Percentiles rank a stretch among this genome's conserved stretches.
These are phyloP conservation scores for Calidris pygmaea DNA, from an alignment of 2,113 vertebrate species.

Conservation along the genomic window DNA sequence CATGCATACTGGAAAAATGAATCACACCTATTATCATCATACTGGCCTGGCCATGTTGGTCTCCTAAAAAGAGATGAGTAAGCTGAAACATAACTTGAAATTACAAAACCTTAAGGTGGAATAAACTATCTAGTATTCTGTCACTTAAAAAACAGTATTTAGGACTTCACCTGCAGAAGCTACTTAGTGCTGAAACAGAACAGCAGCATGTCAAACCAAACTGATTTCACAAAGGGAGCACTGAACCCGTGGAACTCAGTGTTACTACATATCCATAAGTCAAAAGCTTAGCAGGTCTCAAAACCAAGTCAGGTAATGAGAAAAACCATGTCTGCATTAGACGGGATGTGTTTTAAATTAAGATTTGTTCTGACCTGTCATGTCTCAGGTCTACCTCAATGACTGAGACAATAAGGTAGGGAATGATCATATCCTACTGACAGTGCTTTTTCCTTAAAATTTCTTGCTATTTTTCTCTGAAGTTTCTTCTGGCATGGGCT, in stretches of 20 bases:
- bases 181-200: background rate
- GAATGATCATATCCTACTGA: background rate
- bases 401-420: background rate
- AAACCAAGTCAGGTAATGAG: background rate
- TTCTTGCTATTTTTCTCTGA: background rate
- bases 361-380: background rate
- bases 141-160: background rate
- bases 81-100: background rate
- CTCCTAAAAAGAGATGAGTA: background rate
- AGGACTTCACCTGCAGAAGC: background rate
- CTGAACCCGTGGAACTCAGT: background rate
- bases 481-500: background rate
- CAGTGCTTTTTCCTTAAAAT: background rate
- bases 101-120: background rate
- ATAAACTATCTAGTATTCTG: background rate
- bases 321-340: background rate
- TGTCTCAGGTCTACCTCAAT: background rate
- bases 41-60: background rate
- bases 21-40: background rate
- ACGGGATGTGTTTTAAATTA: background rate
- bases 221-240: background rate
- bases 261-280: background rate
- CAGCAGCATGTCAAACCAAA: background rate
- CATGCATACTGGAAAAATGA: background rate
- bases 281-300: background rate